phyloP scores from a whole-genome alignment of 2,888 invertebrate species.

The Cheilosia impressa region DNA sequence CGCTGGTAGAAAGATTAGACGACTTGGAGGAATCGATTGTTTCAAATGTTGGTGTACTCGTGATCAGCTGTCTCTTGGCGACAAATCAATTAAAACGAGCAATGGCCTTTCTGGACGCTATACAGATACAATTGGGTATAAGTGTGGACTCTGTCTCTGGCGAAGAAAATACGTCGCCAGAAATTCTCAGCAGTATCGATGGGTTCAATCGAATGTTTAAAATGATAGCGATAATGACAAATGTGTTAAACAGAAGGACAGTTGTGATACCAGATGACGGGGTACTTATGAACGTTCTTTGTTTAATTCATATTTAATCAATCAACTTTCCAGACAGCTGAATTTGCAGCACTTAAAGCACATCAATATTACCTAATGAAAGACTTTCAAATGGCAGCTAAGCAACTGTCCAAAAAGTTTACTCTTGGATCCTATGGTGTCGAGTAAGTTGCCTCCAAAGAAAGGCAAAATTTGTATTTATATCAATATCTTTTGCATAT shows the following conservation, averaged over 20 bases:
- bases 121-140: conserved; percentile 79
- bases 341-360: conserved; percentile 82
- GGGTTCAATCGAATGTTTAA: conserved; percentile 79
- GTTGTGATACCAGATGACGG: conserved; percentile 81
- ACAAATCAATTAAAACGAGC: conserved; percentile 83
- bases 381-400: conserved; percentile 84
- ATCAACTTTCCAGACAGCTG: conserved; percentile 77
- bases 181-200: conserved; percentile 74
- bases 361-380: conserved; percentile 84
- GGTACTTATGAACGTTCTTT: conserved; percentile 70
- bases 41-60: conserved; percentile 80
- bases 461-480: neutral
- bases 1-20: conserved; percentile 79
- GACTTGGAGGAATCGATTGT: conserved; percentile 80
- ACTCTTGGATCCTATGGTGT: conserved; percentile 75
- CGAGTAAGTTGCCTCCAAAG: conserved; percentile 76
- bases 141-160: conserved; percentile 69
- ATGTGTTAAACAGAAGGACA: conserved; percentile 80
- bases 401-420: conserved; percentile 81
- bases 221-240: conserved; percentile 80
- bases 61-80: conserved; percentile 80
- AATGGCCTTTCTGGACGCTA: conserved; percentile 80
- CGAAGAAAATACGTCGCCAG: conserved; percentile 74
- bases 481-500: neutral
- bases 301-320: neutral